Percentiles rank a stretch among this genome's conserved stretches.
Evolutionary conservation across 2,113 vertebrate genomes (phyloP).

Genomic region (Anguilla rostrata): DNA sequence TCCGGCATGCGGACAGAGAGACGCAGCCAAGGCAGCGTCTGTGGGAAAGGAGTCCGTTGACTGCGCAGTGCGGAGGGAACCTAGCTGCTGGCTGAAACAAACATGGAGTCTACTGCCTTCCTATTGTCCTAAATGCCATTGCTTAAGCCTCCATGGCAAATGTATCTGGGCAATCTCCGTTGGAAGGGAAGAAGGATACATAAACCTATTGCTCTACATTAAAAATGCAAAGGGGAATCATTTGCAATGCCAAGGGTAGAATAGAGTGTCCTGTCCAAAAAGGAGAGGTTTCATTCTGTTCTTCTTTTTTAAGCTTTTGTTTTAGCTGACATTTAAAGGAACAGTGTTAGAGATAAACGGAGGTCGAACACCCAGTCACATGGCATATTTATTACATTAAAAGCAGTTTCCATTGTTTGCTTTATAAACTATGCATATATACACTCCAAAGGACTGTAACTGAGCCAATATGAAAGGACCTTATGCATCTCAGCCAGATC

Average conservation of each 20-base stretch:
- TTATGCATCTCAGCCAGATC: background rate
- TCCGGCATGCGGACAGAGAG: background rate
- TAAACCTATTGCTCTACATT: background rate
- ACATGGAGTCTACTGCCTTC: background rate
- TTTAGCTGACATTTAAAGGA: background rate
- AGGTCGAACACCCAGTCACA: background rate
- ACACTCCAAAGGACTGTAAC: background rate
- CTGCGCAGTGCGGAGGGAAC: background rate
- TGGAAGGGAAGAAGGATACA: background rate
- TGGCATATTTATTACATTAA: background rate
- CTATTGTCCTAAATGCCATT: background rate
- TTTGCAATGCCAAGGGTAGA: background rate
- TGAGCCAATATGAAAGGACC: background rate
- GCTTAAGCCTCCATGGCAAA: background rate
- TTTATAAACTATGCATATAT: background rate
- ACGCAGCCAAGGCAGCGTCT: background rate
- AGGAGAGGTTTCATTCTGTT: background rate
- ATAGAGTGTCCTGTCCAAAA: background rate
- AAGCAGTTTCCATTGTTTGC: background rate
- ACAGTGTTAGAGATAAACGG: background rate
- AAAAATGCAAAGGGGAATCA: background rate
- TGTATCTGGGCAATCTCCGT: background rate
- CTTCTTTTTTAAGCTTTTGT: background rate
- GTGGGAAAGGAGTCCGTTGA: background rate
- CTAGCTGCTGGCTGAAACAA: background rate